phyloP scores from a whole-genome alignment of 2,797 vertebrate genomes.

The Pangasius krempfi region DNA sequence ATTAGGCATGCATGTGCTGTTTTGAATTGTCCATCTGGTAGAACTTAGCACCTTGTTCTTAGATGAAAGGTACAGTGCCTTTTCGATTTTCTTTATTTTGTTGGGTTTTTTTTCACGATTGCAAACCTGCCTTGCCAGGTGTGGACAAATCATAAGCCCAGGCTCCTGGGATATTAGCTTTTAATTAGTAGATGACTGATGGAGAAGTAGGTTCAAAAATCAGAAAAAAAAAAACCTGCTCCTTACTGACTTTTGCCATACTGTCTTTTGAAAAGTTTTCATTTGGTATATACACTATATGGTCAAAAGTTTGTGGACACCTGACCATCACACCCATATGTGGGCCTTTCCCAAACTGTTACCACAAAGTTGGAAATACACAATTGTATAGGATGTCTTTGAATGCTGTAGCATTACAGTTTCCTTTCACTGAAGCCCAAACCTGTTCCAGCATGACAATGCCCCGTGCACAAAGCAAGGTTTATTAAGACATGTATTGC shows the following conservation, averaged over 20 bases:
- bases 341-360: not conserved
- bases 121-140: not conserved
- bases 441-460: not conserved
- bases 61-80: constrained; percentile 25
- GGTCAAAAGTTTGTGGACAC: not conserved
- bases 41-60: not conserved
- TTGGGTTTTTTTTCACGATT: not conserved
- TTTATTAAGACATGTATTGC: not conserved
- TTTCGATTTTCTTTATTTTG: not conserved
- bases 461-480: not conserved
- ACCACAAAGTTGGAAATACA: not conserved
- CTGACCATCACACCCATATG: not conserved
- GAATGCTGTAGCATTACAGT: not conserved
- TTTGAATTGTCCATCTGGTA: constrained; percentile 19
- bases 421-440: not conserved
- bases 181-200: not conserved
- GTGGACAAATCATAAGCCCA: not conserved
- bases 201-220: not conserved
- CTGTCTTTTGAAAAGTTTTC: not conserved
- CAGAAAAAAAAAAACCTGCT: not conserved
- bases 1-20: constrained; percentile 24
- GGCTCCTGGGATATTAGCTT: not conserved
- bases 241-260: not conserved
- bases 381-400: not conserved
- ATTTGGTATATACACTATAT: not conserved